Base-by-base conservation (phyloP, 2,888 invertebrate species). In the Acanthosepion pharaonis region DNA sequence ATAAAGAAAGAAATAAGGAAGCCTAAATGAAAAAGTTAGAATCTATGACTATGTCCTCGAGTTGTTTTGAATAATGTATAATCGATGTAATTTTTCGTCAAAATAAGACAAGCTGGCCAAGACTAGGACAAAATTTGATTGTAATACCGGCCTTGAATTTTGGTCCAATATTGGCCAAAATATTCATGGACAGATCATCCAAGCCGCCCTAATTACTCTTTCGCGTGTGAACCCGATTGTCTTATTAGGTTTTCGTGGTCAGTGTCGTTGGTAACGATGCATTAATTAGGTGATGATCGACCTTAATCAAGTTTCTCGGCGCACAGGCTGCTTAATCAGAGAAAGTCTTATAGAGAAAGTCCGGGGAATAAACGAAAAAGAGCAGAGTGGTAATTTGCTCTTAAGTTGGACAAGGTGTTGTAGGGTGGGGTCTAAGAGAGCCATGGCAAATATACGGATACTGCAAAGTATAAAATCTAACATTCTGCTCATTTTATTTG, bases 261-360 rank as follows among this genome's bases (percentile, higher is more conserved):
- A 78, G n/a, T 78, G 78, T n/a, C 78, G 78, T 5, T 33, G n/a
- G n/a, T 78, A 78, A 78, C n/a, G 78, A 78, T 33, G 78, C 78
- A 78, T 78, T 78, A 78, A 78, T 78, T 78, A n/a, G 78, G 78
- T 23, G 78, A n/a, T 18, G n/a, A 78, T n/a, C n/a, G 78, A 78
- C 78, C 78, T 78, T 78, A 78, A 78, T 78, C 78, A 33, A 78
- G 78, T 78, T 78, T 78, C 33, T n/a, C 78, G n/a, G n/a, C 78
- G 15, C n/a, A 78, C n/a, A 78, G 78, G 33, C 11, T 33, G n/a
- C n/a, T 33, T 78, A n/a, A n/a, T 78, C n/a, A 78, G 78, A 78
- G 78, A 15, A n/a, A 78, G n/a, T 78, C n/a, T n/a, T 9, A n/a
- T 6, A 78, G n/a, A 78, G 78, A 78, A n/a, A 33, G n/a, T 11